A percentile compares a stretch with the other conserved stretches of the same genome.
Conservation (phyloP, 2,113 vertebrate species). For the Nerophis ophidion region DNA sequence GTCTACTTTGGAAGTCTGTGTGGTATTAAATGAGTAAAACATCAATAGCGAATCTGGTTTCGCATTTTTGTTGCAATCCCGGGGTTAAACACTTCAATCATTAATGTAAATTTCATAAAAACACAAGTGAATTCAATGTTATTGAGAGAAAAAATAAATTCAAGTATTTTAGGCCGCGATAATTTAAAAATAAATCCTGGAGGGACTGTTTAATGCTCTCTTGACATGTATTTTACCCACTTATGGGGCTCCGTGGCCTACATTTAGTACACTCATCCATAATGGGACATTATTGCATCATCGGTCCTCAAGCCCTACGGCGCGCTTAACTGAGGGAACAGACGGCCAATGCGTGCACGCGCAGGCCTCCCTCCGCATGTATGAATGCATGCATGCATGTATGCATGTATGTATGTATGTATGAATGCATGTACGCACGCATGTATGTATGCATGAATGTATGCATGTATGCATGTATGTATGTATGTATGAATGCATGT, state of each 20-base stretch:
- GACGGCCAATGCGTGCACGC: slow-evolving; percentile 25
- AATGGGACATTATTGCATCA: slow-evolving; percentile 61
- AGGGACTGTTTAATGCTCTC: slow-evolving; percentile 14
- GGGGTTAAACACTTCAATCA: too few species aligned
- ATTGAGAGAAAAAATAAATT: too few species aligned
- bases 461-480: not conserved
- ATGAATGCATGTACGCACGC: not conserved
- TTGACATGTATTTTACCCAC: slow-evolving; percentile 24
- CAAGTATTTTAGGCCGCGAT: too few species aligned
- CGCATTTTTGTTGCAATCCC: too few species aligned
- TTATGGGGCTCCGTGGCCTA: slow-evolving; percentile 34
- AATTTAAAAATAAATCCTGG: too few species aligned
- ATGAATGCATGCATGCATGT: slow-evolving; percentile 1
- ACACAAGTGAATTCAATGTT: too few species aligned
- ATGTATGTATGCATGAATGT: not conserved
- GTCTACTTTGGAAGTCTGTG: too few species aligned
- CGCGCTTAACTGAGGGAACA: slow-evolving; percentile 50
- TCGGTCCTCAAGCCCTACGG: slow-evolving; percentile 54
- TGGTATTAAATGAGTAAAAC: too few species aligned
- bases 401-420: not conserved
- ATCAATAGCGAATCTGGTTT: too few species aligned
- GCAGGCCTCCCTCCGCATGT: not conserved
- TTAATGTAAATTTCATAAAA: too few species aligned
- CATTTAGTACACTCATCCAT: slow-evolving; percentile 52
- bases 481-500: slow-evolving; percentile 2